A percentile compares a stretch with the other conserved stretches of the same genome.
phyloP scores from a whole-genome alignment of 2,888 invertebrate species.

The Pseudococcus longispinus region DNA sequence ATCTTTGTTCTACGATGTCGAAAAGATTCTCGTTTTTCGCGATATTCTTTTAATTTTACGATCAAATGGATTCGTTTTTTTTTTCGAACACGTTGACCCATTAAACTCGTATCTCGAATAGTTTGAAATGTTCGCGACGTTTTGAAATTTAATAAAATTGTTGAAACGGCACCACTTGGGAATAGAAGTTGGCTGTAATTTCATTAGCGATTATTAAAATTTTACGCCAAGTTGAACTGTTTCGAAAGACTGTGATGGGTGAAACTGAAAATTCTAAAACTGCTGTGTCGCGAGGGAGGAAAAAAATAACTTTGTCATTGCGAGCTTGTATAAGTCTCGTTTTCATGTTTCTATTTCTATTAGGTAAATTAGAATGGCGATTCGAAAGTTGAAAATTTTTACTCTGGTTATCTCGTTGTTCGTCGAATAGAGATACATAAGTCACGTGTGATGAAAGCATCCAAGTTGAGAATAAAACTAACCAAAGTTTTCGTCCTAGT shows the following conservation, averaged over 20 bases:
- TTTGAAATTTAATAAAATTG: background rate
- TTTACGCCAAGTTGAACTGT: background rate
- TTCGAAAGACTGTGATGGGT: background rate
- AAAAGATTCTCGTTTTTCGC: background rate
- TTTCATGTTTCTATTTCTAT: background rate
- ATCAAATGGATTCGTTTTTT: background rate
- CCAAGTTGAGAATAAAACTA: background rate
- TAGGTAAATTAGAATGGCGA: background rate
- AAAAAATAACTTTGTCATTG: background rate
- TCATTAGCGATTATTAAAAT: constrained; percentile 16
- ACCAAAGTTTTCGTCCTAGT: background rate
- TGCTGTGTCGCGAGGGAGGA: background rate
- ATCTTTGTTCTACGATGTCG: background rate
- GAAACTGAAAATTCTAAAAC: background rate
- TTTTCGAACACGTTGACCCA: background rate
- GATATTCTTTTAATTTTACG: background rate
- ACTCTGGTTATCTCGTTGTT: background rate
- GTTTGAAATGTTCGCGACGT: background rate
- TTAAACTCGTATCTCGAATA: background rate
- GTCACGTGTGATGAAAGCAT: background rate
- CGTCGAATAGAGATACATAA: background rate
- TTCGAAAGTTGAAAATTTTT: background rate
- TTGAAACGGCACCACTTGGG: constrained; percentile 1
- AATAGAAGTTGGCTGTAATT: background rate
- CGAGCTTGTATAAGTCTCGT: background rate